phyloP scores from a whole-genome alignment of 2,113 vertebrate genomes.

The Cochlearius cochlearius region DNA sequence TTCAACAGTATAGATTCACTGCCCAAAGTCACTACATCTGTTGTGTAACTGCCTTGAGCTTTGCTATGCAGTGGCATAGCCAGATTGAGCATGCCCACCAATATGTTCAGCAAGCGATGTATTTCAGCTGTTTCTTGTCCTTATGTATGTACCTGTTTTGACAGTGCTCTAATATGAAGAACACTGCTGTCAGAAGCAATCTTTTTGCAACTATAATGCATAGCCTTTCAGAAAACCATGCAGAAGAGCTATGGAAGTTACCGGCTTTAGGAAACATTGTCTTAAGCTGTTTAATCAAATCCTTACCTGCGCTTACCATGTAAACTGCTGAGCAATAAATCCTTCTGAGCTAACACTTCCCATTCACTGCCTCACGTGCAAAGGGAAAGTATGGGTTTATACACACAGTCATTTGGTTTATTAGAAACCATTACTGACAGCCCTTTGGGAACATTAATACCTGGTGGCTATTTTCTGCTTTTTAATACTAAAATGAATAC shows the following conservation, averaged over 20 bases:
- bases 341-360: not conserved
- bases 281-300: not conserved
- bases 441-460: not conserved
- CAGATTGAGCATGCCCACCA: constrained; percentile 13
- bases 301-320: not conserved
- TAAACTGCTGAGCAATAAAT: not conserved
- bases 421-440: not conserved
- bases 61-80: not conserved
- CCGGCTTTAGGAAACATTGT: not conserved
- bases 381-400: not conserved
- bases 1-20: not conserved
- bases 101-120: not conserved
- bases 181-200: not conserved
- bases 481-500: not conserved
- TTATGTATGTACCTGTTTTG: not conserved
- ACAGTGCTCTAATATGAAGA: constrained; percentile 9
- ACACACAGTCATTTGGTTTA: not conserved
- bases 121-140: constrained; percentile 39
- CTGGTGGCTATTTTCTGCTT: not conserved
- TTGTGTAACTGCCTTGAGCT: not conserved
- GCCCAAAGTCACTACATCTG: not conserved
- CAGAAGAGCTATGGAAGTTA: not conserved
- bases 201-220: not conserved
- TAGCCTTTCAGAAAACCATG: not conserved
- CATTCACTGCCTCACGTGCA: not conserved